Conservation (phyloP, 2,113 vertebrate species). For the Crotophaga sulcirostris region DNA sequence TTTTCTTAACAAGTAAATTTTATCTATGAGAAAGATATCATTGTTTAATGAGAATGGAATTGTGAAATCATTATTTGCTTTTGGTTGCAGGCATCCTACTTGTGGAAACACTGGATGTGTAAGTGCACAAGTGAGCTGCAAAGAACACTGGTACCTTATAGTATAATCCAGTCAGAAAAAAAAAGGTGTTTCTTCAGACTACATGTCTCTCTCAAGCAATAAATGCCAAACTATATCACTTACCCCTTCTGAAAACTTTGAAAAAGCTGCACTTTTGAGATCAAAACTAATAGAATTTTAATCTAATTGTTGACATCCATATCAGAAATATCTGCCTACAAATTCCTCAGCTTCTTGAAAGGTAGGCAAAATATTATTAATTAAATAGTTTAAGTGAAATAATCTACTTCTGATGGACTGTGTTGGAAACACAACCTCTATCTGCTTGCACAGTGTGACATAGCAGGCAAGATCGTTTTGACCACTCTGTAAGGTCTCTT, state of each 20-base stretch:
- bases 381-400: not conserved
- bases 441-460: not conserved
- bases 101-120: not conserved
- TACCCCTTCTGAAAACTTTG: not conserved
- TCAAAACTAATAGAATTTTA: not conserved
- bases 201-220: not conserved
- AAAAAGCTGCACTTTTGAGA: not conserved
- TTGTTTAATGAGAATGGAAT: not conserved
- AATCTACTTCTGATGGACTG: not conserved
- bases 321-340: not conserved
- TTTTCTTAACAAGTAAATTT: not conserved
- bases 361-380: not conserved
- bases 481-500: not conserved
- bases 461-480: not conserved
- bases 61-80: not conserved
- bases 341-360: not conserved
- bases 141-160: not conserved
- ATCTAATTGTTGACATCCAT: not conserved
- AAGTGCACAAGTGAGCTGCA: not conserved
- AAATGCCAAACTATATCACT: not conserved
- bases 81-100: not conserved
- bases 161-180: not conserved
- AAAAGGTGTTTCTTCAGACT: not conserved
- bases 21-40: not conserved
- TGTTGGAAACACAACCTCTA: not conserved